Evolutionary conservation across 2,797 vertebrate species (phyloP).

Genomic region (Protonibea diacanthus): DNA sequence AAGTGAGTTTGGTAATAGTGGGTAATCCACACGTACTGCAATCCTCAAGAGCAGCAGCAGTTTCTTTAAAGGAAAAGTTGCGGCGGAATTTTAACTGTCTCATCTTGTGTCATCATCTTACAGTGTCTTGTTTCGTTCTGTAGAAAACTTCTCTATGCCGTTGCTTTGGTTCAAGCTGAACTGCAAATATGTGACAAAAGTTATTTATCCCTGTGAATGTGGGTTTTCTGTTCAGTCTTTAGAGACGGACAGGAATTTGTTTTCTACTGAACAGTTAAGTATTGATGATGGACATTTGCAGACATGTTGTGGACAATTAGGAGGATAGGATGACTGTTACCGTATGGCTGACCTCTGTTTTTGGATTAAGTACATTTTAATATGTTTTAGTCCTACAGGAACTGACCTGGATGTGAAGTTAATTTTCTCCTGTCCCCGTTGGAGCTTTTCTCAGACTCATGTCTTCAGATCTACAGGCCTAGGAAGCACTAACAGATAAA

Average conservation of each 20-base stretch:
- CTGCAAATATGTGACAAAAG: not conserved
- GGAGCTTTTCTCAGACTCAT: slow-evolving; percentile 7
- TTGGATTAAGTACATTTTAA: not conserved
- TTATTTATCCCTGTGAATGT: not conserved
- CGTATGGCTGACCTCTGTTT: not conserved
- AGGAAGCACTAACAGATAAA: slow-evolving; percentile 1
- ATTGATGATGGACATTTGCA: not conserved
- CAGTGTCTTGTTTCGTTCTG: not conserved
- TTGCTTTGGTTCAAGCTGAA: not conserved
- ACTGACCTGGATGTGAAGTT: slow-evolving; percentile 5
- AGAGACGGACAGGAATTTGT: not conserved
- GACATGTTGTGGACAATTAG: not conserved
- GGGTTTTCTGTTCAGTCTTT: not conserved
- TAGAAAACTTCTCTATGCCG: not conserved
- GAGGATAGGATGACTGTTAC: not conserved
- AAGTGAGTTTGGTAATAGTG: slow-evolving; percentile 12
- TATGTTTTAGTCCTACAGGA: not conserved
- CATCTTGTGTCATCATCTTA: not conserved
- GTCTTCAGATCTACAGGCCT: not conserved
- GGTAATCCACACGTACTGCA: slow-evolving; percentile 15
- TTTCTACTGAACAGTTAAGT: not conserved
- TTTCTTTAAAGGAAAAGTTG: not conserved
- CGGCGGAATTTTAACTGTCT: not conserved
- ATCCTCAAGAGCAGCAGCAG: not conserved
- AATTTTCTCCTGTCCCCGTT: not conserved